Percentiles rank a stretch among this genome's conserved stretches.
Evolutionary conservation across 1,140 invertebrate genomes (phyloP).

Genomic region (Steinernema feltiae): DNA sequence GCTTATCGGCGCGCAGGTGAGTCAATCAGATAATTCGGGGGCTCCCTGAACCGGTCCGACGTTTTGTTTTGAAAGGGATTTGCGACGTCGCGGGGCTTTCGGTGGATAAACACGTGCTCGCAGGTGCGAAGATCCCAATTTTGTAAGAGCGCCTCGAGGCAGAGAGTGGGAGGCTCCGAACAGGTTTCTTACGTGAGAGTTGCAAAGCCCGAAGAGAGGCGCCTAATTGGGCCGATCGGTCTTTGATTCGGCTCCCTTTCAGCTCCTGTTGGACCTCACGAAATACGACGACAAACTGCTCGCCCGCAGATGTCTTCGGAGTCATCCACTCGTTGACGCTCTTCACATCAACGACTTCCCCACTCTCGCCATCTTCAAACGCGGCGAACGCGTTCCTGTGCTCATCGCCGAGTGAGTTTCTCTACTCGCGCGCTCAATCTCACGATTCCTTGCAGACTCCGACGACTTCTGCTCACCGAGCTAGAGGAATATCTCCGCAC

Average conservation of each 20-base stretch:
- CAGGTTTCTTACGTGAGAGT: not conserved
- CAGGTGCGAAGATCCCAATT: not conserved
- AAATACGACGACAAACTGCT: conserved; percentile 29
- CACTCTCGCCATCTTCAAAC: conserved; percentile 36
- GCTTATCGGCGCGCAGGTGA: conserved; percentile 36
- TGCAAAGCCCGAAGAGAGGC: conserved; percentile 3
- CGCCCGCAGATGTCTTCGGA: conserved; percentile 29
- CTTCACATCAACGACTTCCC: conserved; percentile 41
- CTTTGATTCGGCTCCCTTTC: not conserved
- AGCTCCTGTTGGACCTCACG: conserved; percentile 37
- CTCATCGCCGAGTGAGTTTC: conserved; percentile 30
- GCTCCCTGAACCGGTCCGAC: not conserved
- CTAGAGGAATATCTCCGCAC: conserved; percentile 35
- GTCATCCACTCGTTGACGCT: conserved; percentile 36
- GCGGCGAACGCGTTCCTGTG: conserved; percentile 33
- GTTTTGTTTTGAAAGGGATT: not conserved
- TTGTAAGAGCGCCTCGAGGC: not conserved
- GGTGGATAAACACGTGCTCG: conserved; percentile 3
- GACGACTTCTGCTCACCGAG: conserved; percentile 34
- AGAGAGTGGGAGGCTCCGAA: not conserved
- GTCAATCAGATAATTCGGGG: not conserved
- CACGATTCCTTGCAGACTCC: conserved; percentile 27
- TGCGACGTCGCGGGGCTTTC: not conserved
- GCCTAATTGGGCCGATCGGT: not conserved
- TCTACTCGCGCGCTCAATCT: too few relatives aligned